Evolutionary conservation across 1,140 invertebrate genomes (phyloP), one percentile per base, ranked within the genome.

Genomic region (Prorops nasuta): DNA sequence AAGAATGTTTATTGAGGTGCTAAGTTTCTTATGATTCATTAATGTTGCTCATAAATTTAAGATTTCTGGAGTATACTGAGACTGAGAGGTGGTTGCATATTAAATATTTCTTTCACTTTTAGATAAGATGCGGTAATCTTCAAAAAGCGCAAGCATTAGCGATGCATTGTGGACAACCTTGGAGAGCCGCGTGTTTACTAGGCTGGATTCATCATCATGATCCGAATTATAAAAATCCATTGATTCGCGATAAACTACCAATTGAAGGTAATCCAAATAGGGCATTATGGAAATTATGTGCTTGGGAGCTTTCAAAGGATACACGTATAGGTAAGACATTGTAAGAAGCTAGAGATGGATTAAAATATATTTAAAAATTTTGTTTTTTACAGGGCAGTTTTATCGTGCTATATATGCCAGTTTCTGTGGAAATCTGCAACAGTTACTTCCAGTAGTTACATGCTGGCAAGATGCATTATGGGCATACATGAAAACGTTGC

Each of bases 391-490:
- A 71, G 85, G 86, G 62, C 74, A 80, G 37, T 79, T 81, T 53
- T 85, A 85, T 42, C 82, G 84, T 49, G 85, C 85, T 9, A 83
- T 90, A 19, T 85, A 90, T 51, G 90, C 86, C 2, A 82, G 86
- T 45, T 82, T 94, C 14, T 94, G 92, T 78, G 94, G 94, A 0
- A 87, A 95, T 72, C 67, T 96, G 17, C 76, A 83, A 15, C 83
- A 87, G 10, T 65, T 95, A 7, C 67, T 95, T 8, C 79, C 86
- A 4, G 82, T 89, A 0, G 89, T 91, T 51, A 77, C 79, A 8
- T 86, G 83, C 12, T 97, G 94, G 94, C 86, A 92, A 66, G 95
- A 98, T 76, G 79, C 88, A 44, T 72, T 97, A 9, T 98, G 94
- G 94, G 90, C 91, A 8, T 87, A 94, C 68, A 80, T 93, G 52